Conservation (phyloP, 2,113 vertebrate genomes). For the Lethenteron camtschaticum region DNA sequence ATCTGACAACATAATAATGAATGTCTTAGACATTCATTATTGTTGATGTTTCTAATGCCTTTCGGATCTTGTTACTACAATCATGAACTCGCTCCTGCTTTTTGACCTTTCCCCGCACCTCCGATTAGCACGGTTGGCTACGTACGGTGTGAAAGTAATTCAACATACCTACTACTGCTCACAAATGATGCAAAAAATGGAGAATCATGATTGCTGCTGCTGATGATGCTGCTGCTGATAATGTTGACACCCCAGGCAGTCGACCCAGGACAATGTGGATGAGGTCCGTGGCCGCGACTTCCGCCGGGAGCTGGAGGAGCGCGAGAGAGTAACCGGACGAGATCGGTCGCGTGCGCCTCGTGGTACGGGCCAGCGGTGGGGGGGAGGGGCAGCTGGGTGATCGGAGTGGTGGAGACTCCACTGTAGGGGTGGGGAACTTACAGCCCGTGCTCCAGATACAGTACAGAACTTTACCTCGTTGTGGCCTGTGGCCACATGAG, state of each 20-base stretch:
- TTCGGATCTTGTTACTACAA: background rate
- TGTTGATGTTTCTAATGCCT: background rate
- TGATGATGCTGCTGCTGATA: background rate
- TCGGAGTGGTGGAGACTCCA: too few species aligned
- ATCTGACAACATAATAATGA: too few species aligned
- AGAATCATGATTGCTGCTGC: background rate
- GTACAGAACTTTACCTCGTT: background rate
- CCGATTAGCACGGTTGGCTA: background rate
- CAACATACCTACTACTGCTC: background rate
- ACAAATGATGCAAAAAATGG: background rate
- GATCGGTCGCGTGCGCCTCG: slow-evolving; percentile 65
- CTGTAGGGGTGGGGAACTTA: background rate
- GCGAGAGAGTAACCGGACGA: slow-evolving; percentile 49
- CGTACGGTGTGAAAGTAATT: background rate
- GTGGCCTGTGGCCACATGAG: too few species aligned
- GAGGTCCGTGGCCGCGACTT: slow-evolving; percentile 86
- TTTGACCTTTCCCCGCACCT: background rate
- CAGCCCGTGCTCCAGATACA: background rate
- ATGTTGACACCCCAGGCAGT: slow-evolving; percentile 29
- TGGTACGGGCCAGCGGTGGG: slow-evolving; percentile 7
- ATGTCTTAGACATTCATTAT: too few species aligned
- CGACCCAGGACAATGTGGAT: slow-evolving; percentile 82
- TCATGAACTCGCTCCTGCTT: background rate
- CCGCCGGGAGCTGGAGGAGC: slow-evolving; percentile 78
- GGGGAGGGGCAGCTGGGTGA: too few species aligned